Evolutionary conservation across 2,797 vertebrate species (phyloP).

Genomic region (Malacoctenus gilli): DNA sequence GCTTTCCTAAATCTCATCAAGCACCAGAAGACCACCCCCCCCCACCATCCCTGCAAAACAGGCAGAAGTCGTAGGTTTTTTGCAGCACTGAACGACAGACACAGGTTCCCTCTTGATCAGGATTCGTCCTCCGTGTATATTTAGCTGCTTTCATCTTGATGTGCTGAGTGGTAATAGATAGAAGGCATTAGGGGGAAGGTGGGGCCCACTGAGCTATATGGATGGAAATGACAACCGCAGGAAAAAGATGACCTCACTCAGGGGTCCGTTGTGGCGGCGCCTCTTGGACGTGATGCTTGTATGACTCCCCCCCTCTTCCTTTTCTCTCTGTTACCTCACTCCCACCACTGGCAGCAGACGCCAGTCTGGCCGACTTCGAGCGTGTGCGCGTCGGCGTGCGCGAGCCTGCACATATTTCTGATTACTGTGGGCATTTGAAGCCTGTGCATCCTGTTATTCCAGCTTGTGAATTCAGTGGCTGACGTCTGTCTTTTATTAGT

Average conservation of each 20-base stretch:
- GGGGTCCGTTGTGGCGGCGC: slow-evolving; percentile 34
- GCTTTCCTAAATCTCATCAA: slow-evolving; percentile 65
- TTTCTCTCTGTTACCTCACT: slow-evolving; percentile 16
- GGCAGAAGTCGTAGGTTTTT: slow-evolving; percentile 18
- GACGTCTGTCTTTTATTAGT: too few species aligned
- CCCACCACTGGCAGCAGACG: slow-evolving; percentile 43
- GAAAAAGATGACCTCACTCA: slow-evolving; percentile 55
- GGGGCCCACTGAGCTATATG: slow-evolving; percentile 38
- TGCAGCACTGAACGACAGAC: slow-evolving; percentile 15
- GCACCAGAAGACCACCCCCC: slow-evolving; percentile 17
- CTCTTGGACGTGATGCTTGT: slow-evolving; percentile 35
- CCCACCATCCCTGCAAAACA: too few species aligned
- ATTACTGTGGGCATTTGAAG: too few species aligned
- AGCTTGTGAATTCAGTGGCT: too few species aligned
- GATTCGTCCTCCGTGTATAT: slow-evolving; percentile 39
- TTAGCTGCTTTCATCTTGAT: slow-evolving; percentile 56
- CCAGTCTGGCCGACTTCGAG: slow-evolving; percentile 39
- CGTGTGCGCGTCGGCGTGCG: too few species aligned
- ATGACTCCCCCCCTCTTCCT: slow-evolving; percentile 10
- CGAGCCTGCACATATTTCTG: slow-evolving; percentile 4
- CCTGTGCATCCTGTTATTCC: too few species aligned
- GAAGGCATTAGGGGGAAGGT: slow-evolving; percentile 37
- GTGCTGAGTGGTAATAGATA: slow-evolving; percentile 40
- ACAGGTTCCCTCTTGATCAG: not conserved
- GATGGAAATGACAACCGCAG: slow-evolving; percentile 50